Evolutionary conservation across 2,797 vertebrate species (phyloP), one percentile per base, ranked within the genome.

Genomic region (Argyrosomus regius): DNA sequence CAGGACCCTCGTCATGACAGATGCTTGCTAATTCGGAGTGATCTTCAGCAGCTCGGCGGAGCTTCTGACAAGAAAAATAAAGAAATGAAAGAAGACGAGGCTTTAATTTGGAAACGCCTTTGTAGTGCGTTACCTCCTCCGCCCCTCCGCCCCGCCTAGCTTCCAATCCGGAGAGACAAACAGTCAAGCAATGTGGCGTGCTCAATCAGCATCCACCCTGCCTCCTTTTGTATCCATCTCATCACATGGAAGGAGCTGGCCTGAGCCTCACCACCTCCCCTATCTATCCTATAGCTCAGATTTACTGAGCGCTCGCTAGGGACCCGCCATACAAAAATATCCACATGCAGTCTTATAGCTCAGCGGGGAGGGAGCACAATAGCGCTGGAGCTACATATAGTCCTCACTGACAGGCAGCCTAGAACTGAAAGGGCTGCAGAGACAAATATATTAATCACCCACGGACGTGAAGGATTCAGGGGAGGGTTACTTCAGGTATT

Each of bases 371-470:
- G 66, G 59, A 77, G 82, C 90, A 88, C 86, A 85, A 84, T 86
- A 76, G 78, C 12, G n/a, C 79, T 3, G 48, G 24, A 77, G 83
- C 88, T 82, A 83, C 87, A 90, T 91, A 89, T 87, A 91, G 87
- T 80, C 76, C 79, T 87, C 65, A 18, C 86, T 90, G 90, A 90
- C 90, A 90, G 82, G 82, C 76, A 84, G 87, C 81, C 86, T 45
- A 59, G 84, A 86, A 75, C 63, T 18, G 72, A 69, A 82, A 61
- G 66, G 75, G 78, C 85, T 83, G 89, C 68, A 39, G 82, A 89
- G 74, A 86, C 85, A 81, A 87, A 89, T 87, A 80, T 87, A 92
- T 90, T 85, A 90, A 92, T 92, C 91, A 91, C 85, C 75, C 80
- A 11, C 45, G 1, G 87, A 85, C 46, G 50, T 66, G 82, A 79